Evolutionary conservation across 2,797 vertebrate species (phyloP).

Genomic region (Macroramphosus scolopax): DNA sequence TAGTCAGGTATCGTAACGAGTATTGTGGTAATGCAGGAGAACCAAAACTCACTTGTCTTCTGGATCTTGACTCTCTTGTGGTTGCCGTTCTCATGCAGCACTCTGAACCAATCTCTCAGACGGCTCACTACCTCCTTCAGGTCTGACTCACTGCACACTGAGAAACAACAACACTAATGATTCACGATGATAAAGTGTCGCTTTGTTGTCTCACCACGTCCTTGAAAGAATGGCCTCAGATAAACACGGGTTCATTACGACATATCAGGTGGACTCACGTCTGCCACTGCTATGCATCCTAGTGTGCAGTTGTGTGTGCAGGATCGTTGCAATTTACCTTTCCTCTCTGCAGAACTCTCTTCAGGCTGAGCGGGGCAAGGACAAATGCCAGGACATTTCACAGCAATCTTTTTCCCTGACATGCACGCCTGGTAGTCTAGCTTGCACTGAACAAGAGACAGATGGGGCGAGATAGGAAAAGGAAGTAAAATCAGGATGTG

Average conservation of each 20-base stretch:
- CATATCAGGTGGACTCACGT: too few relatives aligned
- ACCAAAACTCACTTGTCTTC: slow-evolving; percentile 91
- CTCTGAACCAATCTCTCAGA: slow-evolving; percentile 93
- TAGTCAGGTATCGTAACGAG: too few relatives aligned
- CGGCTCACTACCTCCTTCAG: slow-evolving; percentile 89
- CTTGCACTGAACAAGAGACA: slow-evolving; percentile 83
- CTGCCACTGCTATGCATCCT: slow-evolving; percentile 10
- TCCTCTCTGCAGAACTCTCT: slow-evolving; percentile 78
- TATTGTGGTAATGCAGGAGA: too few relatives aligned
- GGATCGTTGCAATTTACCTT: slow-evolving; percentile 84
- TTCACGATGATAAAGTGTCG: slow-evolving; percentile 33
- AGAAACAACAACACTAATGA: slow-evolving; percentile 30
- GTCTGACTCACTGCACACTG: slow-evolving; percentile 88
- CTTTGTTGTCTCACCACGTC: slow-evolving; percentile 16
- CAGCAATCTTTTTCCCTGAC: slow-evolving; percentile 88
- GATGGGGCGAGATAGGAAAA: slow-evolving; percentile 15
- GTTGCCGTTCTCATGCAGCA: slow-evolving; percentile 88
- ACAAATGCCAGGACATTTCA: slow-evolving; percentile 89
- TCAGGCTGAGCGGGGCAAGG: slow-evolving; percentile 82
- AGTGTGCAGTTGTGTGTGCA: slow-evolving; percentile 16
- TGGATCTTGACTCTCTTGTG: slow-evolving; percentile 86
- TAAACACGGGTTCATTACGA: too few relatives aligned
- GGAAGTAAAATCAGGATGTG: slow-evolving; percentile 36
- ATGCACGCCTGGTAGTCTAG: slow-evolving; percentile 95
- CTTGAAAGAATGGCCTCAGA: slow-evolving; percentile 10